A percentile compares a stretch with the other conserved stretches of the same genome.
Conservation (phyloP, 1,140 invertebrate species). For the Drosophila funebris region DNA sequence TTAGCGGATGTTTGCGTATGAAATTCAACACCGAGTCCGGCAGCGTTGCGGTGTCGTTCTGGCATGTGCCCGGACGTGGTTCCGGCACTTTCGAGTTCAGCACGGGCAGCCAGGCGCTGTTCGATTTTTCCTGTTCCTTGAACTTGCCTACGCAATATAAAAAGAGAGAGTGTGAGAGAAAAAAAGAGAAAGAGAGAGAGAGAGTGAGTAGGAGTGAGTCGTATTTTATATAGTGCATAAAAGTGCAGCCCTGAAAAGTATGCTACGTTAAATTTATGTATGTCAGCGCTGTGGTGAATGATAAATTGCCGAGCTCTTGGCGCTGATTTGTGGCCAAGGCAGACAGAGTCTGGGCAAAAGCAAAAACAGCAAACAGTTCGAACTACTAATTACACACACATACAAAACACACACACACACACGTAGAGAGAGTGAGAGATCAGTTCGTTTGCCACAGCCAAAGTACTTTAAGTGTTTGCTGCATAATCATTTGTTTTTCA, state of each 20-base stretch:
- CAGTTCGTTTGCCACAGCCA: not conserved
- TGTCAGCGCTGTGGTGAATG: slow-evolving; percentile 57
- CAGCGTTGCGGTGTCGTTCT: slow-evolving; percentile 91
- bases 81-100: slow-evolving; percentile 89
- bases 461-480: slow-evolving; percentile 52
- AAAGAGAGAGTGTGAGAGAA: not conserved
- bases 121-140: slow-evolving; percentile 90
- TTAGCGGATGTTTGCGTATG: slow-evolving; percentile 94
- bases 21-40: slow-evolving; percentile 94
- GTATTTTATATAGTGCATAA: slow-evolving; percentile 38
- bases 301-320: slow-evolving; percentile 35
- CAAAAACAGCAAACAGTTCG: slow-evolving; percentile 17
- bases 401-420: no score
- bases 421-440: not conserved
- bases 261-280: slow-evolving; percentile 76
- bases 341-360: slow-evolving; percentile 7
- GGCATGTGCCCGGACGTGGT: slow-evolving; percentile 92
- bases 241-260: slow-evolving; percentile 55
- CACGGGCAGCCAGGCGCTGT: slow-evolving; percentile 90
- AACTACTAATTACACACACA: slow-evolving; percentile 50
- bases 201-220: not conserved
- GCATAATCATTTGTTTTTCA: slow-evolving; percentile 79
- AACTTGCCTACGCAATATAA: slow-evolving; percentile 85
- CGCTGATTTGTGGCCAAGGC: slow-evolving; percentile 61
- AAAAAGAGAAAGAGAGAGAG: not conserved